Percentiles rank a stretch among this genome's conserved stretches.
Conservation (phyloP, 1,140 invertebrate genomes). For the Pectinophora gossypiella region DNA sequence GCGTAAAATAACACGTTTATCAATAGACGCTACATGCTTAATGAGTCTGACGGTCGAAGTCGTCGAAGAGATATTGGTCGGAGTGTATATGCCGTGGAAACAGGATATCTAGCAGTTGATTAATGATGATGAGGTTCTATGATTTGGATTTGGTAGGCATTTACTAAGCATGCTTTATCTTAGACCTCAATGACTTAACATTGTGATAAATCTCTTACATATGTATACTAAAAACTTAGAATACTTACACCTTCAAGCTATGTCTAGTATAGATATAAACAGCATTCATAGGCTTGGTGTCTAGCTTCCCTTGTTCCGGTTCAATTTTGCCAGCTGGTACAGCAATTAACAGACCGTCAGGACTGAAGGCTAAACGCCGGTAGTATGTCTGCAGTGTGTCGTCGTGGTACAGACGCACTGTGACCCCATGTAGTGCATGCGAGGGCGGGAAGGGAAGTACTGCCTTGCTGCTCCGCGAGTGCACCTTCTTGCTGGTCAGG, state of each 20-base stretch:
- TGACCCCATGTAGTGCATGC: slow-evolving; percentile 78
- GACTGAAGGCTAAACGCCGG: slow-evolving; percentile 89
- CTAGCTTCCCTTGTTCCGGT: slow-evolving; percentile 74
- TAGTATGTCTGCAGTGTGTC: slow-evolving; percentile 97
- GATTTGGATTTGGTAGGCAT: too few relatives aligned
- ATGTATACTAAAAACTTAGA: too few relatives aligned
- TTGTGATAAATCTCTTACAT: too few relatives aligned
- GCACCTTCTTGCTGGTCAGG: slow-evolving; percentile 80
- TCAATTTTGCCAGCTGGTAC: slow-evolving; percentile 89
- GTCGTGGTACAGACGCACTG: slow-evolving; percentile 90
- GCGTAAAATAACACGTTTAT: too few relatives aligned
- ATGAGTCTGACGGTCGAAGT: too few relatives aligned
- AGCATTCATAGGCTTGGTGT: slow-evolving; percentile 80
- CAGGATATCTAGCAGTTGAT: too few relatives aligned
- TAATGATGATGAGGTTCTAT: too few relatives aligned
- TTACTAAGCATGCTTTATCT: too few relatives aligned
- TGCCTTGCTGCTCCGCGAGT: slow-evolving; percentile 83
- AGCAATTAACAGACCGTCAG: slow-evolving; percentile 91
- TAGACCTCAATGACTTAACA: too few relatives aligned
- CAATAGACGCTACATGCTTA: too few relatives aligned
- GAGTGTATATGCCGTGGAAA: too few relatives aligned
- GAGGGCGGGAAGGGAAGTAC: slow-evolving; percentile 78
- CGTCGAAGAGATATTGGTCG: too few relatives aligned
- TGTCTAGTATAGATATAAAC: slow-evolving; percentile 89
- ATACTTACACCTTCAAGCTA: slow-evolving; percentile 82